Percentiles rank a stretch among this genome's conserved stretches.
Conservation (phyloP, 2,888 invertebrate genomes). For the Odontomyia ornata region DNA sequence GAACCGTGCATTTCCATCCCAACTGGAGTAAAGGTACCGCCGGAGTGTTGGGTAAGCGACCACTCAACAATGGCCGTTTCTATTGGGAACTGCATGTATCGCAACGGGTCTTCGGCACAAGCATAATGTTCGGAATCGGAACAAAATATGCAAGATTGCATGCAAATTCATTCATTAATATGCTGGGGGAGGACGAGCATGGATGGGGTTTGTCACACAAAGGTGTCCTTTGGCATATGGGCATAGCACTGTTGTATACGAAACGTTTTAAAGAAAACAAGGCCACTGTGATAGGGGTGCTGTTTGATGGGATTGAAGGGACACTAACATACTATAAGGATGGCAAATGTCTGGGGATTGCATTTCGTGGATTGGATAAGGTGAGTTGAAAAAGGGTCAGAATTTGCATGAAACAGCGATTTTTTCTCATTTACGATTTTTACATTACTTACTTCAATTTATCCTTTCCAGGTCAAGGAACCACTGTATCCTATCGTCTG, state of each 20-base stretch:
- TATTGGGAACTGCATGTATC: constrained; percentile 75
- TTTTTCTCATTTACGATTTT: too few species aligned
- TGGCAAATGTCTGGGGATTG: constrained; percentile 74
- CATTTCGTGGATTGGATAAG: constrained; percentile 72
- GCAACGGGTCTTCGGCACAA: constrained; percentile 75
- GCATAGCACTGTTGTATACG: constrained; percentile 71
- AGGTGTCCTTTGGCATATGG: constrained; percentile 75
- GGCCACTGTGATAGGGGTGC: constrained; percentile 72
- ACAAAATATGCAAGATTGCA: constrained; percentile 69
- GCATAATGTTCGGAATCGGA: constrained; percentile 80
- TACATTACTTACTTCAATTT: too few species aligned
- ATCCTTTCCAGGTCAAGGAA: constrained; percentile 64
- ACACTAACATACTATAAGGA: constrained; percentile 78
- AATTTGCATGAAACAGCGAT: too few species aligned
- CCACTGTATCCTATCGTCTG: constrained; percentile 75
- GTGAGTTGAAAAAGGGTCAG: too few species aligned
- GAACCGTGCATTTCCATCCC: constrained; percentile 77
- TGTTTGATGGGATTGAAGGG: constrained; percentile 75
- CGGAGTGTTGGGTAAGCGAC: constrained; percentile 72
- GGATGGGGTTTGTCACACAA: constrained; percentile 81
- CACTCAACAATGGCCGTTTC: constrained; percentile 71
- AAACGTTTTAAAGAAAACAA: constrained; percentile 76
- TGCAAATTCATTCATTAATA: constrained; percentile 73
- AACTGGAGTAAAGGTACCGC: constrained; percentile 81
- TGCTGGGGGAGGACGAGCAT: constrained; percentile 75